Evolutionary conservation across 2,888 invertebrate genomes (phyloP), one percentile per base, ranked within the genome.

Genomic region (Drosophila setosimentum): DNA sequence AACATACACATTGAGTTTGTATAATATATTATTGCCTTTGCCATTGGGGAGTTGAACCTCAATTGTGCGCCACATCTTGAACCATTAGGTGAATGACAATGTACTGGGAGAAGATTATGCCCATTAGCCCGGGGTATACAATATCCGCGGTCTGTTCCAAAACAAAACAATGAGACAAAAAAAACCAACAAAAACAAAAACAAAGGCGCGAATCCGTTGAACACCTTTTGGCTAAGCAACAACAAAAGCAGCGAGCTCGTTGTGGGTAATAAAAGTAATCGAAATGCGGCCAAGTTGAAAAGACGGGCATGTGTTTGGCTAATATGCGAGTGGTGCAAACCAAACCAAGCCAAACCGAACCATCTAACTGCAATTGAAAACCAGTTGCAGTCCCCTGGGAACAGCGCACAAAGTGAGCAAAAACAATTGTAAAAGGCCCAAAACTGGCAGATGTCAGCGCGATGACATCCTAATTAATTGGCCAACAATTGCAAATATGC

Each of bases 191-290:
- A n/a, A n/a, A n/a, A 29, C 13, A 35, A 45, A 63, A 37, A 60
- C 68, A 62, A 67, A 62, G 50, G 57, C 58, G 49, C 49, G 29
- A 54, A 74, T 57, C 27, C 40, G 66, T 11, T 45, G 68, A 60
- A 24, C 54, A 51, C 54, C 48, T 68, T 62, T 18, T 76, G 90
- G 90, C 76, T 89, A 82, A 75, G 83, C 90, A 85, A 89, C 29
- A 89, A 85, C 88, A 85, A 85, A 85, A 60, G 76, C 76, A 3
- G 37, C 27, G 13, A 51, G 16, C 50, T 54, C 62, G 45, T 74
- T 79, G 79, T 53, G 63, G 66, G 51, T 62, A 80, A 80, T 83
- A 66, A 73, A 73, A 54, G 63, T 78, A 78, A 81, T 81, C 78
- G 78, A 78, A 78, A 75, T 65, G 76, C 75, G 80, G 61, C 79